A percentile compares a stretch with the other conserved stretches of the same genome.
Evolutionary conservation across 2,797 vertebrate species (phyloP).

Genomic region (Clarias platycephalus): DNA sequence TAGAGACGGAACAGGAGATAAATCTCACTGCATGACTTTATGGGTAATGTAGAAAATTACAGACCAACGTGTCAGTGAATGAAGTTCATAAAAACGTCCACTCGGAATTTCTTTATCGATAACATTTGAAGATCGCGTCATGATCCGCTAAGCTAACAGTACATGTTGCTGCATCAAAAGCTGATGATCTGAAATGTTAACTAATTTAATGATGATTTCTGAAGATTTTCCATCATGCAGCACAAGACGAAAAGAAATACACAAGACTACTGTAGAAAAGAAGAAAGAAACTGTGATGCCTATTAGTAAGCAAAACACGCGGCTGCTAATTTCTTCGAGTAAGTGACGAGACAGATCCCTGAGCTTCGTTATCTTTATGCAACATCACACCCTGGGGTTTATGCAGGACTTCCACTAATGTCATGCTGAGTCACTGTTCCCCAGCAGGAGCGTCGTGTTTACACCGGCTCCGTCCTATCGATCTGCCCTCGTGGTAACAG

Average conservation of each 20-base stretch:
- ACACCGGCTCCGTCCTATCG: constrained; percentile 73
- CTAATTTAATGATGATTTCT: not conserved
- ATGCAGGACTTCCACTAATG: constrained; percentile 8
- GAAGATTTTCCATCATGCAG: not conserved
- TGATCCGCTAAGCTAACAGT: not conserved
- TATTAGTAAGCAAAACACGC: constrained; percentile 14
- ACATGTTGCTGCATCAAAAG: not conserved
- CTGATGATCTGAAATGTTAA: not conserved
- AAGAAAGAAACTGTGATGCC: not conserved
- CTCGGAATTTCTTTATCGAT: not conserved
- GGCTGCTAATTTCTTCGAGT: not conserved
- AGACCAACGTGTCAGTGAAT: not conserved
- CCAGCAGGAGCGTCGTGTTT: constrained; percentile 49
- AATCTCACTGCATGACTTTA: not conserved
- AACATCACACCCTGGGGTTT: constrained; percentile 9
- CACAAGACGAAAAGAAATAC: too few relatives aligned
- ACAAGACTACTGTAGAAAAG: too few relatives aligned
- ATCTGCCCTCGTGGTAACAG: constrained; percentile 77
- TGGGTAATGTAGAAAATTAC: not conserved
- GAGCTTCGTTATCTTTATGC: constrained; percentile 13
- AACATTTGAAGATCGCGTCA: not conserved
- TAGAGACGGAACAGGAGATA: not conserved
- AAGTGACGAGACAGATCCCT: not conserved
- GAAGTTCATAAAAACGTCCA: not conserved
- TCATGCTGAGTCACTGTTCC: constrained; percentile 44